Evolutionary conservation across 2,888 invertebrate genomes (phyloP).

Genomic region (Punctoribates punctum): DNA sequence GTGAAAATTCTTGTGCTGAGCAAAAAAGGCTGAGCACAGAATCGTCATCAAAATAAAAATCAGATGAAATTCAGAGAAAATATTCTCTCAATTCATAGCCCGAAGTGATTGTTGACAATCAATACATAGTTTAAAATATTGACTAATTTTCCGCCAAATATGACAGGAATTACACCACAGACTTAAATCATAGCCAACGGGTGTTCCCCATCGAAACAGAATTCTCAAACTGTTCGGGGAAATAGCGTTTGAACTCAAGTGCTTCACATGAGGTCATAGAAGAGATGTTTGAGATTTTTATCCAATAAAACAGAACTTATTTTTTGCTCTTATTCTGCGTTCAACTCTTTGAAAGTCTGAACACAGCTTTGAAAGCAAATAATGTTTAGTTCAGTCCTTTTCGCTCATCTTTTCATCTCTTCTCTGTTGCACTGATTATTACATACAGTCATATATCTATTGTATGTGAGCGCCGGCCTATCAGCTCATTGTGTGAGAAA

Average conservation of each 20-base stretch:
- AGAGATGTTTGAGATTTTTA: not conserved
- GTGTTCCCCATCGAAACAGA: not conserved
- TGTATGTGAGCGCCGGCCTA: not conserved
- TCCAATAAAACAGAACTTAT: not conserved
- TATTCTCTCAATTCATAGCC: not conserved
- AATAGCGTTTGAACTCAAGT: not conserved
- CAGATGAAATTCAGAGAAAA: not conserved
- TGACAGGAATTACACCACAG: not conserved
- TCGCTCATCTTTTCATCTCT: not conserved
- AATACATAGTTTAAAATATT: slow-evolving; percentile 7
- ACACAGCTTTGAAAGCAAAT: not conserved
- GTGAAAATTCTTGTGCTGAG: not conserved
- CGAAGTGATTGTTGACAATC: slow-evolving; percentile 4
- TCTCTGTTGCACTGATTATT: not conserved
- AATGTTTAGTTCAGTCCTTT: not conserved
- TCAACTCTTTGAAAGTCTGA: slow-evolving; percentile 12
- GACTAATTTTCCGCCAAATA: not conserved
- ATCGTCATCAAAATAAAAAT: not conserved
- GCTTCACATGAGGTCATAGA: slow-evolving; percentile 2
- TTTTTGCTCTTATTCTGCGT: not conserved
- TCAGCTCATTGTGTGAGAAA: slow-evolving; percentile 22
- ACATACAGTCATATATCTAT: not conserved
- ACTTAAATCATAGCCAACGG: not conserved
- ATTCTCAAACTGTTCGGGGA: not conserved
- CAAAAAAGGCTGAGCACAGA: not conserved